Conservation (phyloP, 2,113 vertebrate genomes). For the Rhegmatorhina hoffmannsi region DNA sequence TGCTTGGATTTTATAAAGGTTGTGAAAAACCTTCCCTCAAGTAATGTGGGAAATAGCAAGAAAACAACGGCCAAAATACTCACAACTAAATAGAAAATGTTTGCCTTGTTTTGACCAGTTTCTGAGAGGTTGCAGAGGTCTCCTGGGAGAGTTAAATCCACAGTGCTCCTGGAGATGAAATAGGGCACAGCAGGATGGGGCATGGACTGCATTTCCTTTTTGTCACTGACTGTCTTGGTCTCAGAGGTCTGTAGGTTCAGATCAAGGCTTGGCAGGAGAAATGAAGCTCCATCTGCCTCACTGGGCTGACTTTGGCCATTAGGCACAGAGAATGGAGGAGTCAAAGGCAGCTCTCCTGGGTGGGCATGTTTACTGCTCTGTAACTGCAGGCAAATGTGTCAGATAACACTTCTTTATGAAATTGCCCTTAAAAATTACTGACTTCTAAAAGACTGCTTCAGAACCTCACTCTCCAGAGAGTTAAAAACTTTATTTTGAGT, state of each 20-base stretch:
- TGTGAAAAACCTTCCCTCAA: background rate
- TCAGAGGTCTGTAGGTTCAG: background rate
- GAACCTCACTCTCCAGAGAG: background rate
- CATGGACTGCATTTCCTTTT: background rate
- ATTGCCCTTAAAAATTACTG: background rate
- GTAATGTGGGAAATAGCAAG: background rate
- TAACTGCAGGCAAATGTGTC: background rate
- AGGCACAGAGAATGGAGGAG: background rate
- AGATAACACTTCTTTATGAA: background rate
- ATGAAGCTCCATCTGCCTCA: constrained; percentile 6
- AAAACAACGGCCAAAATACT: background rate
- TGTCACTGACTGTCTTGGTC: background rate
- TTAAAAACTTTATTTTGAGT: background rate
- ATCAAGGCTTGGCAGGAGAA: constrained; percentile 28
- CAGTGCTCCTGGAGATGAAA: background rate
- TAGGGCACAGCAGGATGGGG: background rate
- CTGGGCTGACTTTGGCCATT: constrained; percentile 5
- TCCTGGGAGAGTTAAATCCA: background rate
- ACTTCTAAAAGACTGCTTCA: background rate
- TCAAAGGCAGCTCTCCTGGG: background rate
- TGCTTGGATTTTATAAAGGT: background rate
- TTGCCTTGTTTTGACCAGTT: background rate
- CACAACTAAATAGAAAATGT: background rate
- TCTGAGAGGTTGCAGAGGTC: background rate
- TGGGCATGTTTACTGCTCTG: background rate